Evolutionary conservation across 2,797 vertebrate species (phyloP).

Genomic region (Carcharodon carcharias): DNA sequence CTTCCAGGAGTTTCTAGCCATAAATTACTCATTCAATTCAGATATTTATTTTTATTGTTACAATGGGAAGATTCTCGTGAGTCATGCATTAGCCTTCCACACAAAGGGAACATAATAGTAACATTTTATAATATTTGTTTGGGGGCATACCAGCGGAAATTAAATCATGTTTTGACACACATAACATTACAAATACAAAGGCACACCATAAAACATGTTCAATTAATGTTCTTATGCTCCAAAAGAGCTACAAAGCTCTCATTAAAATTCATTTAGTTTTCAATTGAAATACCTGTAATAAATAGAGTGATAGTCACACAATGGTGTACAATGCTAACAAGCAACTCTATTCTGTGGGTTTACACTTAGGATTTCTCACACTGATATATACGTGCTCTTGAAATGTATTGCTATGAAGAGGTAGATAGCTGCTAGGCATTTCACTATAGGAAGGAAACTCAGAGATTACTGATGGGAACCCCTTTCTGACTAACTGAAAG

Average conservation of each 20-base stretch:
- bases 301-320: not conserved
- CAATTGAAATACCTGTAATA: not conserved
- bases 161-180: not conserved
- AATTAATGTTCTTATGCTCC: not conserved
- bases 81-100: not conserved
- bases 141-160: not conserved
- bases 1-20: not conserved
- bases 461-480: not conserved
- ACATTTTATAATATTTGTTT: not conserved
- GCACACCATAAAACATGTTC: not conserved
- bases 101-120: not conserved
- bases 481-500: not conserved
- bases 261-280: not conserved
- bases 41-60: not conserved
- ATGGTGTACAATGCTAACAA: not conserved
- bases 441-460: not conserved
- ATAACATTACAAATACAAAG: not conserved
- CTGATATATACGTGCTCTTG: not conserved
- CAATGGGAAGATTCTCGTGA: not conserved
- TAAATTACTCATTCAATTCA: not conserved
- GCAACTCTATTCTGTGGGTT: not conserved
- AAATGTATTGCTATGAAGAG: not conserved
- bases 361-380: not conserved
- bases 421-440: not conserved
- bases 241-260: not conserved